Evolutionary conservation across 2,888 invertebrate species (phyloP).

Genomic region (Heliconius charithonia): DNA sequence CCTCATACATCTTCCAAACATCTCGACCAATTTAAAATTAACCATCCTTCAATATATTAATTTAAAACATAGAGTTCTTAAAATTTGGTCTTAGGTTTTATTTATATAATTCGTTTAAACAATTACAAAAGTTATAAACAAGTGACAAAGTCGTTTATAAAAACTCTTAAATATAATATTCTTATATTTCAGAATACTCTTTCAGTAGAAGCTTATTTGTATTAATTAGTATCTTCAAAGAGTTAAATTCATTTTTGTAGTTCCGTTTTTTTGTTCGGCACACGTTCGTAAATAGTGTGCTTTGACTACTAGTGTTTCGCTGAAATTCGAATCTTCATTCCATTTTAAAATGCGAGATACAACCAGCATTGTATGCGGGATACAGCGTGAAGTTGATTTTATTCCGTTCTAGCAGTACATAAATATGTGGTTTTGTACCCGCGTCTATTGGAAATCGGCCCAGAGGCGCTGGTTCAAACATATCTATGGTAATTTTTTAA

Average conservation of each 20-base stretch:
- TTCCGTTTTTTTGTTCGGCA: slow-evolving; percentile 6
- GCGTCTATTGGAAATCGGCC: no score
- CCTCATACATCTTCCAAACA: slow-evolving; percentile 48
- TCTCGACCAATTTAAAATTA: slow-evolving; percentile 52
- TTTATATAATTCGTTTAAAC: slow-evolving; percentile 68
- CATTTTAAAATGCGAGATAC: no score
- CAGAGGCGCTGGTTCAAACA: no score
- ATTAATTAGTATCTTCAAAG: slow-evolving; percentile 75
- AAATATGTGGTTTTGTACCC: no score
- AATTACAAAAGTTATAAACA: slow-evolving; percentile 76
- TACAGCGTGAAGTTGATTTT: no score
- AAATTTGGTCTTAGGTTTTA: slow-evolving; percentile 54
- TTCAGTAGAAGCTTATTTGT: slow-evolving; percentile 69
- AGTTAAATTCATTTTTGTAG: slow-evolving; percentile 39
- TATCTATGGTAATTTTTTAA: no score
- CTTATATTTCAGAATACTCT: slow-evolving; percentile 63
- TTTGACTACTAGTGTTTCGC: not conserved
- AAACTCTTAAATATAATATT: slow-evolving; percentile 68
- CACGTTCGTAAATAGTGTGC: not conserved
- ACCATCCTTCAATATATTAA: slow-evolving; percentile 29
- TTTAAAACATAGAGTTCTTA: slow-evolving; percentile 43
- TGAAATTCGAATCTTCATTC: not conserved
- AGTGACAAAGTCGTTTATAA: slow-evolving; percentile 69
- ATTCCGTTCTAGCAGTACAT: no score
- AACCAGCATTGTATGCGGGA: no score